phyloP scores from a whole-genome alignment of 2,888 invertebrate genomes.

The Sminthurinus aureus region DNA sequence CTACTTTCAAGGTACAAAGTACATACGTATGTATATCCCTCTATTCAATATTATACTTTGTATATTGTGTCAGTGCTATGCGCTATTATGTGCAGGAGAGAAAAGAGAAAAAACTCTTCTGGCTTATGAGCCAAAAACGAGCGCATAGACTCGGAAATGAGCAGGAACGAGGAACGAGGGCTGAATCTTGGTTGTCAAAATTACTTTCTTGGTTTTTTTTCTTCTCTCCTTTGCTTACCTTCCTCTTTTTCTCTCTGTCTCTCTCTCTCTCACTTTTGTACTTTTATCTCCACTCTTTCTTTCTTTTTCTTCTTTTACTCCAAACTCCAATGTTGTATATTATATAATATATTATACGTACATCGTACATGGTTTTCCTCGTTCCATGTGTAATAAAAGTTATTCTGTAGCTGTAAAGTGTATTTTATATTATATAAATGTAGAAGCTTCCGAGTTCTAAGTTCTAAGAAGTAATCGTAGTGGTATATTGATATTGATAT shows the following conservation, averaged over 20 bases:
- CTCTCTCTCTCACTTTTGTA: not conserved
- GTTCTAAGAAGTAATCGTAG: not conserved
- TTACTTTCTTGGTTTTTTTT: not conserved
- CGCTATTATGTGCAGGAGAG: not conserved
- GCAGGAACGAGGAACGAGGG: not conserved
- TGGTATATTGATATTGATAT: not conserved
- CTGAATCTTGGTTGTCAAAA: not conserved
- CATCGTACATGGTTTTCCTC: not conserved
- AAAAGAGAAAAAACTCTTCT: constrained; percentile 14
- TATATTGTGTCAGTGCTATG: no score
- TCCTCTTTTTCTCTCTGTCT: not conserved
- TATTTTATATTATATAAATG: not conserved
- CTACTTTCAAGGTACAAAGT: not conserved
- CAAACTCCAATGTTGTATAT: not conserved
- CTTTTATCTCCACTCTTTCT: not conserved
- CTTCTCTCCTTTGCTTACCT: not conserved
- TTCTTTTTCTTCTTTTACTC: not conserved
- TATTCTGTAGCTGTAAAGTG: no score
- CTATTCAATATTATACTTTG: no score
- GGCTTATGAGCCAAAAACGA: constrained; percentile 5
- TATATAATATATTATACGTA: not conserved
- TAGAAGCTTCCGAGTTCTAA: no score
- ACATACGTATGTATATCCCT: no score
- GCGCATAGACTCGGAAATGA: not conserved
- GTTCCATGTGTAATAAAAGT: not conserved